These are phyloP conservation scores for Aptenodytes forsteri DNA, from an alignment of 2,113 vertebrate genomes.

Conservation along the genomic window DNA sequence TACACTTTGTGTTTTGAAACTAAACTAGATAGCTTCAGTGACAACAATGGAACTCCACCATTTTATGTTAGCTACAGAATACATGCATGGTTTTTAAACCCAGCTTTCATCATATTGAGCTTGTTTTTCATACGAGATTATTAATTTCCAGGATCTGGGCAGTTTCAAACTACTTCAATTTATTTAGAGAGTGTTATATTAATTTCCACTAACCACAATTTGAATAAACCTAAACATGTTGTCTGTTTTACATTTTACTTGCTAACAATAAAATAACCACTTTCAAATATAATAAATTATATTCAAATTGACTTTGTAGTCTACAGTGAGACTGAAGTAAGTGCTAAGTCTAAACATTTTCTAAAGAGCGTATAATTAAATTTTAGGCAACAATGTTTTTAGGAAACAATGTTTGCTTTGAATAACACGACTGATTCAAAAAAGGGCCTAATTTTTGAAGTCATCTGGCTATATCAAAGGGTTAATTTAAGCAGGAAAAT, in stretches of 20 bases:
- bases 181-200: not conserved
- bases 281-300: not conserved
- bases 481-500: slow-evolving; percentile 18
- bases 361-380: not conserved
- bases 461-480: not conserved
- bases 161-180: not conserved
- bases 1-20: not conserved
- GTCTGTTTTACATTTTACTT: not conserved
- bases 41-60: not conserved
- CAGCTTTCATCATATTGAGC: not conserved
- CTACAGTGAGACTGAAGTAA: not conserved
- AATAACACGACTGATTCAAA: not conserved
- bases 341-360: not conserved
- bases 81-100: not conserved
- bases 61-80: not conserved
- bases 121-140: not conserved
- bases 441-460: not conserved
- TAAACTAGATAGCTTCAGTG: not conserved
- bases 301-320: not conserved
- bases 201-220: not conserved
- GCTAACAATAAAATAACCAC: not conserved
- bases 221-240: not conserved
- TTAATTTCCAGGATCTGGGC: not conserved
- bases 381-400: not conserved
- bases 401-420: not conserved